Conservation (phyloP, 2,888 invertebrate genomes). For the Sturmia bella region DNA sequence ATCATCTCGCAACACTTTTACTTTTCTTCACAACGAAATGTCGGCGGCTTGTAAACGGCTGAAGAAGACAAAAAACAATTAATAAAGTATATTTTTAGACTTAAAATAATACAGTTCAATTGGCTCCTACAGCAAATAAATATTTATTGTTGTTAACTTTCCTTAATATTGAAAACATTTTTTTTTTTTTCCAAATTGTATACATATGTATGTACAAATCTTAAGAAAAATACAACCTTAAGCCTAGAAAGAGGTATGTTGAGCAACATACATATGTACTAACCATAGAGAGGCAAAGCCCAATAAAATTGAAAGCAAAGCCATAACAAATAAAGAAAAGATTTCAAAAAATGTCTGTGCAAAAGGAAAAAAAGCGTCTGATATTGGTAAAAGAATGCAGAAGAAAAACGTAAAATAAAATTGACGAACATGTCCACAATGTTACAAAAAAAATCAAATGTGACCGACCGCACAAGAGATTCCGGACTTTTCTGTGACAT, state of each 20-base stretch:
- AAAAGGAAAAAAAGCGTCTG: constrained; percentile 23
- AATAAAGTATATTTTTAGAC: too few relatives aligned
- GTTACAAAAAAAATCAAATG: constrained; percentile 1
- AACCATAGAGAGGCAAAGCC: constrained; percentile 46
- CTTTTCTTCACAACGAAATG: too few relatives aligned
- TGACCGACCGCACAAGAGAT: constrained; percentile 19
- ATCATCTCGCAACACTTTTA: too few relatives aligned
- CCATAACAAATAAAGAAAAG: constrained; percentile 10
- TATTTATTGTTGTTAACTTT: too few relatives aligned
- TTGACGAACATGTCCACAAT: background rate
- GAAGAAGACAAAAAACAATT: too few relatives aligned
- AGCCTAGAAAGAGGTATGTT: background rate
- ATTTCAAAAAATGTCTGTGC: background rate
- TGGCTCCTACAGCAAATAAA: too few relatives aligned
- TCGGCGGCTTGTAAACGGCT: too few relatives aligned
- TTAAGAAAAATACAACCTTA: constrained; percentile 5
- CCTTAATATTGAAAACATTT: too few relatives aligned
- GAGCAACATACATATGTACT: too few relatives aligned
- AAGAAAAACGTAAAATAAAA: constrained; percentile 15
- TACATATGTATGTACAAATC: constrained; percentile 7
- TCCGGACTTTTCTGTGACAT: too few relatives aligned
- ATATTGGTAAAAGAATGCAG: constrained; percentile 47
- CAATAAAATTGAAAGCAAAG: constrained; percentile 30
- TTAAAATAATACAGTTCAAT: too few relatives aligned
- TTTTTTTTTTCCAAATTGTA: too few relatives aligned